Conservation (phyloP, 2,113 vertebrate species). For the Himantopus leucocephalus region DNA sequence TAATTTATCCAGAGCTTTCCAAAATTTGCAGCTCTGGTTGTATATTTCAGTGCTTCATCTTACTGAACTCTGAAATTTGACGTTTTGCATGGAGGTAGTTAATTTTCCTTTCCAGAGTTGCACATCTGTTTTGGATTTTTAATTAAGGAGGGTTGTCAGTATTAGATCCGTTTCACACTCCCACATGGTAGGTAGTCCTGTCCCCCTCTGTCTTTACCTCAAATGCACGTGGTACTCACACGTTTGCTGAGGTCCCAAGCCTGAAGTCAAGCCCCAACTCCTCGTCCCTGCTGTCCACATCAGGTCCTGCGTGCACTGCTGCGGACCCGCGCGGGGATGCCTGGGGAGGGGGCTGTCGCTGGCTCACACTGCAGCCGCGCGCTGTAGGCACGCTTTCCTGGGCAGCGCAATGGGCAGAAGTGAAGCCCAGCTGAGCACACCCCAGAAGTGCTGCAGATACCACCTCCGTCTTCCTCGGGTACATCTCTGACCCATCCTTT, state of each 20-base stretch:
- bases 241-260: neutral
- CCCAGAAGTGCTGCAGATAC: rapidly evolving
- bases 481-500: too few relatives aligned
- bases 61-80: neutral
- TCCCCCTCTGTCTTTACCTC: neutral
- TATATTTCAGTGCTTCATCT: neutral
- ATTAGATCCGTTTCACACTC: neutral
- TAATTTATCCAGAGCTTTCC: neutral
- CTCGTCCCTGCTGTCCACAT: too few relatives aligned
- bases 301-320: too few relatives aligned
- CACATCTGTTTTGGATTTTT: neutral
- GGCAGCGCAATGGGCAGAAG: too few relatives aligned
- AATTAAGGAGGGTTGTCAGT: neutral
- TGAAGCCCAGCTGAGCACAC: too few relatives aligned
- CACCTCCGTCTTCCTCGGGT: neutral
- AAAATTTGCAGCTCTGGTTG: neutral
- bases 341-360: too few relatives aligned
- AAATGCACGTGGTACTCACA: too few relatives aligned
- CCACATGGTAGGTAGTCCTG: too few relatives aligned
- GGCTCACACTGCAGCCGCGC: too few relatives aligned
- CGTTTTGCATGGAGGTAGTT: neutral
- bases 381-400: too few relatives aligned
- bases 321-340: too few relatives aligned
- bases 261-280: too few relatives aligned
- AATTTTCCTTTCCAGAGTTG: neutral